Conservation (phyloP, 2,113 vertebrate species). For the Podarcis raffonei region DNA sequence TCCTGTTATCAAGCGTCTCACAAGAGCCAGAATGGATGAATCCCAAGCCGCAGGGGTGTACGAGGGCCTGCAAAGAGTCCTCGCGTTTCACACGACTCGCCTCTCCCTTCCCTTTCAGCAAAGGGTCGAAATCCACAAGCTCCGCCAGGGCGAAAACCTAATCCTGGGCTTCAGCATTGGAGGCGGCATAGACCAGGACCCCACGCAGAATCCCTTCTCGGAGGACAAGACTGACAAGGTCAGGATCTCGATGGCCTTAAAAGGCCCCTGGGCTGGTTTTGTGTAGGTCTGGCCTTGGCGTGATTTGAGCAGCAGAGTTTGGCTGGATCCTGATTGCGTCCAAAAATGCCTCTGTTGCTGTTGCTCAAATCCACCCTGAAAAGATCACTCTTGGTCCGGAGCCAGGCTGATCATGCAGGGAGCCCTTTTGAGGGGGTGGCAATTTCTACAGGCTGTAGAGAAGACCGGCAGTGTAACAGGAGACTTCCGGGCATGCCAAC, state of each 20-base stretch:
- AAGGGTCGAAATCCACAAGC: conserved; percentile 93
- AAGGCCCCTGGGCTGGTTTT: neutral
- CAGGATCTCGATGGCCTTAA: neutral
- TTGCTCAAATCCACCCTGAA: neutral
- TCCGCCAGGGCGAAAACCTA: conserved; percentile 87
- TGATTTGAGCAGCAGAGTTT: no score
- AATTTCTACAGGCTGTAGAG: no score
- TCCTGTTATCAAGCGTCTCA: neutral
- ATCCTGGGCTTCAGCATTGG: conserved; percentile 98
- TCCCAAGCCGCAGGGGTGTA: neutral
- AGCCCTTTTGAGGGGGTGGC: neutral
- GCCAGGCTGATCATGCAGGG: neutral
- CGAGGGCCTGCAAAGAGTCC: rapidly evolving
- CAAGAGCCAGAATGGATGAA: neutral
- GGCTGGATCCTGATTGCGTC: neutral
- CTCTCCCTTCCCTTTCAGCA: conserved; percentile 76
- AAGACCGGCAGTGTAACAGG: neutral
- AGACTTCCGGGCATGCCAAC: no score
- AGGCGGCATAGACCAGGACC: conserved; percentile 97
- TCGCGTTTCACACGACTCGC: neutral
- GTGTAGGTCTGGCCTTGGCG: no score
- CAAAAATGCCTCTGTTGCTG: neutral
- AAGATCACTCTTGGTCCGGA: neutral
- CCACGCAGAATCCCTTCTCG: conserved; percentile 94
- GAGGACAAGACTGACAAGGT: conserved; percentile 97